phyloP scores from a whole-genome alignment of 2,797 vertebrate genomes.

The Thalassophryne amazonica region DNA sequence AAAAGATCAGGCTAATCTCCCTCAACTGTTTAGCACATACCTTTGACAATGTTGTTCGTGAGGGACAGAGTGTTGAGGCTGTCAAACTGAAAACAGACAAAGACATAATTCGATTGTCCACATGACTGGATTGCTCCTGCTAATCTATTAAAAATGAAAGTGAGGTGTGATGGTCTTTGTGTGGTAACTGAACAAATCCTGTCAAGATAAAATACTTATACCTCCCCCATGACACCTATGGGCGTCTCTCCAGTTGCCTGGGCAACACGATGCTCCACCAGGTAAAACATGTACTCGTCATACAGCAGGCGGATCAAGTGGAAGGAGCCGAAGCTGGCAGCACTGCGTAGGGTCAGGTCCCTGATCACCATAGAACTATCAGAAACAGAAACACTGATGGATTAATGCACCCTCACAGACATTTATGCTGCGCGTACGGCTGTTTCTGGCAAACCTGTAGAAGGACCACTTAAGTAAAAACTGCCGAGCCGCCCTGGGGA shows the following conservation, averaged over 20 bases:
- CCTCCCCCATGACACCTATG: slow-evolving; percentile 97
- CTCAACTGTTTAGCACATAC: slow-evolving; percentile 60
- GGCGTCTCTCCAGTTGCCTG: slow-evolving; percentile 93
- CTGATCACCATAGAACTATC: slow-evolving; percentile 98
- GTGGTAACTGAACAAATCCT: no score
- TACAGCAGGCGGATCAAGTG: slow-evolving; percentile 97
- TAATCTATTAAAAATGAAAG: no score
- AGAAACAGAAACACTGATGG: background rate
- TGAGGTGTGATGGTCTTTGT: no score
- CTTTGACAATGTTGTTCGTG: slow-evolving; percentile 89
- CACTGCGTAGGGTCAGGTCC: slow-evolving; percentile 95
- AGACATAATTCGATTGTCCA: no score
- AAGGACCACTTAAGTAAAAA: slow-evolving; percentile 99
- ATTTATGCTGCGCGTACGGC: accelerated
- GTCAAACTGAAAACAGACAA: slow-evolving; percentile 83
- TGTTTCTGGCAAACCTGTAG: slow-evolving; percentile 82
- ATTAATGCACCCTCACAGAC: background rate
- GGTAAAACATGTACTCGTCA: slow-evolving; percentile 99
- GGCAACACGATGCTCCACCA: slow-evolving; percentile 97
- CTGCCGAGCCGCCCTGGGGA: slow-evolving; percentile 93
- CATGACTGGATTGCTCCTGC: no score
- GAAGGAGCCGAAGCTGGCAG: slow-evolving; percentile 97
- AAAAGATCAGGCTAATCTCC: background rate
- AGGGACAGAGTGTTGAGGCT: slow-evolving; percentile 89
- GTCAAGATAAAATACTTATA: slow-evolving; percentile 55